phyloP scores from a whole-genome alignment of 92 coral and sea anemone genomes.

The Meandrina meandrites region DNA sequence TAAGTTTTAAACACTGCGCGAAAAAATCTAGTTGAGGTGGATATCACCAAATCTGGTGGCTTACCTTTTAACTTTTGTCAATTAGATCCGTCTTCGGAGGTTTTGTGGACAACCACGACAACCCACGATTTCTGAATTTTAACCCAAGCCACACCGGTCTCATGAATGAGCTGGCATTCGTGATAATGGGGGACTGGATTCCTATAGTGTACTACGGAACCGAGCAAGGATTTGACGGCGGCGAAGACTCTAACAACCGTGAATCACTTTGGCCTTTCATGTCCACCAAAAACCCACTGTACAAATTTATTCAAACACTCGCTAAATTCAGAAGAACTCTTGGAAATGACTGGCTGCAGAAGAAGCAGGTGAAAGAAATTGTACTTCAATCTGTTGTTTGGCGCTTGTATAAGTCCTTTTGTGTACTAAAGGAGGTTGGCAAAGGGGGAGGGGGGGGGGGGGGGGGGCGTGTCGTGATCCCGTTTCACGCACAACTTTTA shows the following conservation, averaged over 20 bases:
- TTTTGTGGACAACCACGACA: constrained; percentile 82
- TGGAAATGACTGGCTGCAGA: constrained; percentile 55
- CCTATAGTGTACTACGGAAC: constrained; percentile 84
- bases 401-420: too few relatives aligned
- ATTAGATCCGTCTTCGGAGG: constrained; percentile 77
- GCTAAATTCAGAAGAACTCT: constrained; percentile 55
- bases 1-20: too few relatives aligned
- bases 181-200: constrained; percentile 73
- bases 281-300: constrained; percentile 54
- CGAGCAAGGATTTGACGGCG: constrained; percentile 84
- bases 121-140: constrained; percentile 59
- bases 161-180: constrained; percentile 61
- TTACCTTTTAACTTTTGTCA: background rate
- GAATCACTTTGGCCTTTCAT: constrained; percentile 82
- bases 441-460: too few relatives aligned
- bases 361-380: constrained; percentile 18
- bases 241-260: constrained; percentile 73
- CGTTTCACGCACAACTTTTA: too few relatives aligned
- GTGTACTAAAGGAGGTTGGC: too few relatives aligned
- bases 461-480: too few relatives aligned
- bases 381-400: too few relatives aligned
- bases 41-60: background rate
- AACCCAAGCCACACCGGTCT: constrained; percentile 69
- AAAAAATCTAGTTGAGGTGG: background rate
- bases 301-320: constrained; percentile 66